These are phyloP conservation scores for Plumapathes pennacea DNA, from an alignment of 92 coral and sea anemone genomes.

Conservation along the genomic window DNA sequence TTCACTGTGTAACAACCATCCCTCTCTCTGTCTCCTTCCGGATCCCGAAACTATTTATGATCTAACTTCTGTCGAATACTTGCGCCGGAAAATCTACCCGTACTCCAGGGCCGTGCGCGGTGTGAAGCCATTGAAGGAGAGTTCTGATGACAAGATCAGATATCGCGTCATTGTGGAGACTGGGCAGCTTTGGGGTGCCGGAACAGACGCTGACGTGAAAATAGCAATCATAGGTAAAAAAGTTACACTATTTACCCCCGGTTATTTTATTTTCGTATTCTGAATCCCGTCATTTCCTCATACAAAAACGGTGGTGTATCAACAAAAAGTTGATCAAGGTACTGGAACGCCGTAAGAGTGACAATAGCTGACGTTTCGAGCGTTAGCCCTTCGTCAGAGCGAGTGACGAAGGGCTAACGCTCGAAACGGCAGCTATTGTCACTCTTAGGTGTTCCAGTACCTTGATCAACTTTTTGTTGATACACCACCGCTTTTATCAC, in stretches of 20 bases:
- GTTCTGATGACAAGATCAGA: slow-evolving; percentile 5
- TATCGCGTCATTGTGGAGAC: slow-evolving; percentile 57
- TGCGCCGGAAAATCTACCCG: slow-evolving; percentile 56
- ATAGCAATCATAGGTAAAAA: slow-evolving; percentile 67
- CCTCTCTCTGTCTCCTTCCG: slow-evolving; percentile 35
- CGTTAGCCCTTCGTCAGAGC: no score
- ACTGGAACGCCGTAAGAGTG: no score
- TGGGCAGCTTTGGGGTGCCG: slow-evolving; percentile 55
- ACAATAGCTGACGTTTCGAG: no score
- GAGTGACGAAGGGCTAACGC: no score
- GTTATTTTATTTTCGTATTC: background rate
- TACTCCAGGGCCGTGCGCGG: slow-evolving; percentile 38
- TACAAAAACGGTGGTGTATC: no score
- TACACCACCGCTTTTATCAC: no score
- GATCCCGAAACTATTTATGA: slow-evolving; percentile 81
- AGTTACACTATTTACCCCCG: no score
- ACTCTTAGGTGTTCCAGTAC: no score
- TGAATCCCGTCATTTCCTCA: no score
- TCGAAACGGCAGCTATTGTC: no score
- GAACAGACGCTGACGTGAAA: slow-evolving; percentile 52
- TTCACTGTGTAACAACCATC: slow-evolving; percentile 49
- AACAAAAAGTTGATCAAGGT: no score
- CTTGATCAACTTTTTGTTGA: no score
- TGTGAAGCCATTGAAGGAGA: slow-evolving; percentile 6
- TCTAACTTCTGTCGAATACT: slow-evolving; percentile 54